phyloP scores from a whole-genome alignment of 2,797 vertebrate genomes.

The Hozukius guyotensis region DNA sequence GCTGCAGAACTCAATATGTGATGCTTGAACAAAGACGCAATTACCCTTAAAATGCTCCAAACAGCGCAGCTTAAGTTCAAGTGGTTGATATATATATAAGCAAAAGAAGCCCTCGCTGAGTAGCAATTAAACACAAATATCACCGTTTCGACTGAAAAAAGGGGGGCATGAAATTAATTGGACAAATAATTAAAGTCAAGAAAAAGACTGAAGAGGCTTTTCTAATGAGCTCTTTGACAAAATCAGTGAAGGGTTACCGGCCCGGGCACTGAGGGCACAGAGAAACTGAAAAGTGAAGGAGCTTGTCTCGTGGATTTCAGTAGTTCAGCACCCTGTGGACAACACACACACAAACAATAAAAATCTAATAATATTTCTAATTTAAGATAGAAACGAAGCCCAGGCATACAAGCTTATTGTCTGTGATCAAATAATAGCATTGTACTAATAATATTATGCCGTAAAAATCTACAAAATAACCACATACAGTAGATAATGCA shows the following conservation, averaged over 20 bases:
- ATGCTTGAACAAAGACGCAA: constrained; percentile 48
- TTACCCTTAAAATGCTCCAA: constrained; percentile 48
- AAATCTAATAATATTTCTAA: neutral
- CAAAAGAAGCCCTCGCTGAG: constrained; percentile 57
- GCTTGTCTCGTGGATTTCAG: constrained; percentile 28
- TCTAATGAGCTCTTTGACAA: constrained; percentile 30
- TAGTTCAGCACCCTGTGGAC: constrained; percentile 7
- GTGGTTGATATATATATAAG: constrained; percentile 61
- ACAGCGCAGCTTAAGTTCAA: constrained; percentile 46
- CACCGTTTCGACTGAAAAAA: constrained; percentile 40
- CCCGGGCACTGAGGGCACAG: neutral
- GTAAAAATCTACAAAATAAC: constrained; percentile 24
- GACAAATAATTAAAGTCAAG: constrained; percentile 48
- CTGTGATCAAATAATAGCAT: constrained; percentile 26
- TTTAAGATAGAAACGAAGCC: neutral
- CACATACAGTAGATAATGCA: neutral
- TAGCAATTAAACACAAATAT: constrained; percentile 56
- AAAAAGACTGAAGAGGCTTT: constrained; percentile 20
- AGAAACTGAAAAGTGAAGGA: constrained; percentile 13
- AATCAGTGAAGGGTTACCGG: constrained; percentile 22
- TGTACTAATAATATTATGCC: constrained; percentile 7
- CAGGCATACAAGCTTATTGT: neutral
- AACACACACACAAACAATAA: neutral
- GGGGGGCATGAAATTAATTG: constrained; percentile 58
- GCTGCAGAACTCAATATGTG: constrained; percentile 29